Percentiles rank a stretch among this genome's conserved stretches.
Evolutionary conservation across 1,140 invertebrate species (phyloP).

Genomic region (Galendromus occidentalis): DNA sequence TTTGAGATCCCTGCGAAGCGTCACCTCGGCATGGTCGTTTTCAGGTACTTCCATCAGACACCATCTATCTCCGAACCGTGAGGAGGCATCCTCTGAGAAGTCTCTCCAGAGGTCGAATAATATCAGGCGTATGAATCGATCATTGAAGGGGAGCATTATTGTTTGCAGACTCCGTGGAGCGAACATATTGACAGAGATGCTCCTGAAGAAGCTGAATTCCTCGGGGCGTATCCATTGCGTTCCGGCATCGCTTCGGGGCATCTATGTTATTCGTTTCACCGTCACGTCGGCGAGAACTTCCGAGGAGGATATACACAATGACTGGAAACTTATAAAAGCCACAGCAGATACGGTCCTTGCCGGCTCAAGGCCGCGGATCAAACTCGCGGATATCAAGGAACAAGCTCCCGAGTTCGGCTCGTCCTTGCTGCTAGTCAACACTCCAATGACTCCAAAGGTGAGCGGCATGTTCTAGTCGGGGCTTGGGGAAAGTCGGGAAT

Average conservation of each 20-base stretch:
- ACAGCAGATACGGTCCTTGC: slow-evolving; percentile 48
- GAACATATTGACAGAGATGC: slow-evolving; percentile 33
- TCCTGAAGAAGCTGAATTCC: slow-evolving; percentile 35
- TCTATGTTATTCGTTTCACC: slow-evolving; percentile 79
- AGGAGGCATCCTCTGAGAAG: not conserved
- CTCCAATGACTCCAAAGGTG: slow-evolving; percentile 88
- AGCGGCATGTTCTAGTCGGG: slow-evolving; percentile 76
- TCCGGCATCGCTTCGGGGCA: slow-evolving; percentile 35
- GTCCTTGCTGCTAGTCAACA: slow-evolving; percentile 68
- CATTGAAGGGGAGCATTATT: too few relatives aligned
- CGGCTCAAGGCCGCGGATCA: slow-evolving; percentile 14
- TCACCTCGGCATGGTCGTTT: slow-evolving; percentile 78
- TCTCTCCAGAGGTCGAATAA: not conserved
- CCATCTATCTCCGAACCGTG: not conserved
- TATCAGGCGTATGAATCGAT: not conserved
- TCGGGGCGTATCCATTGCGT: slow-evolving; percentile 34
- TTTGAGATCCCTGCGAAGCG: slow-evolving; percentile 51
- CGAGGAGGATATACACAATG: slow-evolving; percentile 56
- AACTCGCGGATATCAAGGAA: slow-evolving; percentile 46
- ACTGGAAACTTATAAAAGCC: slow-evolving; percentile 67
- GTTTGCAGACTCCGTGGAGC: slow-evolving; percentile 26
- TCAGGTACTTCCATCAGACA: too few relatives aligned
- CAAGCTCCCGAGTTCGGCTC: slow-evolving; percentile 61
- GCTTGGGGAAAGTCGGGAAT: too few relatives aligned
- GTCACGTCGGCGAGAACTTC: slow-evolving; percentile 78